A percentile compares a stretch with the other conserved stretches of the same genome.
Conservation (phyloP, 2,888 invertebrate species). For the Deilephila porcellus region DNA sequence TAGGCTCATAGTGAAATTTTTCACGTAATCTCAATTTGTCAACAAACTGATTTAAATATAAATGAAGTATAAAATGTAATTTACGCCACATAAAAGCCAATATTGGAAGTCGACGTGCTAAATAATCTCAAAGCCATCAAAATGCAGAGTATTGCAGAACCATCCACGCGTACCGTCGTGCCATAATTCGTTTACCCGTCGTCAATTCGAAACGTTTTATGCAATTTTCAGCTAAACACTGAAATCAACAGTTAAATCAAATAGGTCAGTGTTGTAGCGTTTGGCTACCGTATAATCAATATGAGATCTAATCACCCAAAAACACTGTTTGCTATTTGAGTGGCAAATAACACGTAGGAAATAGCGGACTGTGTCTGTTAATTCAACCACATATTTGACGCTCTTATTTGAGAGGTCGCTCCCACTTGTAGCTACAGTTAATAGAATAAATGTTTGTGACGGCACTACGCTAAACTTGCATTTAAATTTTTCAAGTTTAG, state of each 20-base stretch:
- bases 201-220: conserved; percentile 40
- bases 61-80: not conserved
- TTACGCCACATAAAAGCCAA: not conserved
- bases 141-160: not conserved
- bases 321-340: not conserved
- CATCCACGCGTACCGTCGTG: conserved; percentile 35
- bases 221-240: conserved; percentile 35
- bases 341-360: not conserved
- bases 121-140: not conserved
- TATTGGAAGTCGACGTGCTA: not conserved
- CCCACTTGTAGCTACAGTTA: too few species aligned
- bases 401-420: too few species aligned
- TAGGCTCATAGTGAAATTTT: not conserved
- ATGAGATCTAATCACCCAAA: conserved; percentile 5
- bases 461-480: not conserved
- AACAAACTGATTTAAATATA: not conserved
- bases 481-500: not conserved
- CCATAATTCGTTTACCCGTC: conserved; percentile 45
- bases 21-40: not conserved
- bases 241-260: conserved; percentile 9
- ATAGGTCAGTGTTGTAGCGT: not conserved
- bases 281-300: not conserved
- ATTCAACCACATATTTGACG: not conserved
- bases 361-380: not conserved
- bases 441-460: too few species aligned